Base-by-base conservation (phyloP, 2,888 invertebrate genomes). In the Gastracanthus pulcherrimus region DNA sequence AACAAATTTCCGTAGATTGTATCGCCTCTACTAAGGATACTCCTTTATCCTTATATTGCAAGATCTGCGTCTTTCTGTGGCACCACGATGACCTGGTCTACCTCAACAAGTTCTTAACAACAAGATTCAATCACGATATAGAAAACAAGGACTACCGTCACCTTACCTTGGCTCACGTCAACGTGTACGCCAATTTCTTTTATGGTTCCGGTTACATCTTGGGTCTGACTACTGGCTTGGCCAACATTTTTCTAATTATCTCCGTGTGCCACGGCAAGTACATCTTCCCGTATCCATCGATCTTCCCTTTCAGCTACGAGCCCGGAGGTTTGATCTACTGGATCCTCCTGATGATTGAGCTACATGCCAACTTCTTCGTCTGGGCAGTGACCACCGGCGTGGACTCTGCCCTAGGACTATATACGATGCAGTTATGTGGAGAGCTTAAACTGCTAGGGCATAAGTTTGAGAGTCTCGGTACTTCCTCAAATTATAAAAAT, bases 381-480 rank as follows among this genome's bases (percentile, higher is more conserved):
- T 29, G 82, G n/a, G 70, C 34, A 2, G 38, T 86, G 7, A 67
- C 74, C 13, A 23, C 3, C 9, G 82, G 84, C 0, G 83, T 85
- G 4, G 88, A 88, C 36, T 80, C 81, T 0, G 70, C 86, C 5
- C 88, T 87, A 71, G 85, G 86, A 5, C 79, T 86, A 7, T 86
- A 85, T 48, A 48, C 85, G 26, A 86, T 87, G 69, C 87, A 87
- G 51, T 86, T 88, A 66, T 74, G 83, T 1, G 84, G 85, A 2
- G 76, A 85, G 26, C 66, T 89, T 19, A 83, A 85, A 7, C 81
- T 78, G 16, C 80, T 86, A 64, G 76, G 85, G 0, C 76, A 76
- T 55, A 69, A 84, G 0, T 82, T 86, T 58, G 58, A 36, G 0
- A 83, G 85, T 38, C 31, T 82, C 3, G 71, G 48, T 4, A n/a